Conservation (phyloP, 2,888 invertebrate genomes). For the Chrysopilus asiliformis region DNA sequence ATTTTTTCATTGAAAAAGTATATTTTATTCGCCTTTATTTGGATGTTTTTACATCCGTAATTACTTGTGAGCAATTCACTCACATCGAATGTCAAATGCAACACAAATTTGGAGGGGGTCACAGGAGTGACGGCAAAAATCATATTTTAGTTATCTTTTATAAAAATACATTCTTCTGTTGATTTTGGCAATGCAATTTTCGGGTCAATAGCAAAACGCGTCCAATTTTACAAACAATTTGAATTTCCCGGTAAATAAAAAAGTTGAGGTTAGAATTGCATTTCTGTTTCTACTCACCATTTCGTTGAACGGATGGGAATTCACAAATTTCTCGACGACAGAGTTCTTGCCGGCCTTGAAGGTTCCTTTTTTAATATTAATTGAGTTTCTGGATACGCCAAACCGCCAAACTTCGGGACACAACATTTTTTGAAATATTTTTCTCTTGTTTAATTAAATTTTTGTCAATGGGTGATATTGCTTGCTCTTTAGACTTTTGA, state of each 20-base stretch:
- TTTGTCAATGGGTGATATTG: no score
- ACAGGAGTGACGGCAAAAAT: neutral
- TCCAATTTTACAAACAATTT: neutral
- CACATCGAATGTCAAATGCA: no score
- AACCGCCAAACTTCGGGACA: conserved; percentile 45
- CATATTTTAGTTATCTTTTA: no score
- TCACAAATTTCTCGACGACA: conserved; percentile 25
- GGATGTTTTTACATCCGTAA: no score
- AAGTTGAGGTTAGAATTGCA: conserved; percentile 2
- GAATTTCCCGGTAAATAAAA: neutral
- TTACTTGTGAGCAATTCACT: no score
- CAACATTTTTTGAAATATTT: no score
- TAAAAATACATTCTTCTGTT: no score
- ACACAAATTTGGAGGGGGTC: neutral
- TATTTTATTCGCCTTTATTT: no score
- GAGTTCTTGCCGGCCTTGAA: conserved; percentile 18
- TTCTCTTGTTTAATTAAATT: no score
- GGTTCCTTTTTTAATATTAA: conserved; percentile 26
- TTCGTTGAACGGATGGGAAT: conserved; percentile 39
- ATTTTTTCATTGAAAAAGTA: no score
- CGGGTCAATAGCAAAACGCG: neutral
- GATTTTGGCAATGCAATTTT: neutral
- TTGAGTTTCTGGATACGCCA: conserved; percentile 34
- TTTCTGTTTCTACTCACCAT: conserved; percentile 39
- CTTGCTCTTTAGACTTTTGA: no score